Percentiles rank a stretch among this genome's conserved stretches.
Conservation (phyloP, 2,797 vertebrate genomes). For the Antennarius maculatus region DNA sequence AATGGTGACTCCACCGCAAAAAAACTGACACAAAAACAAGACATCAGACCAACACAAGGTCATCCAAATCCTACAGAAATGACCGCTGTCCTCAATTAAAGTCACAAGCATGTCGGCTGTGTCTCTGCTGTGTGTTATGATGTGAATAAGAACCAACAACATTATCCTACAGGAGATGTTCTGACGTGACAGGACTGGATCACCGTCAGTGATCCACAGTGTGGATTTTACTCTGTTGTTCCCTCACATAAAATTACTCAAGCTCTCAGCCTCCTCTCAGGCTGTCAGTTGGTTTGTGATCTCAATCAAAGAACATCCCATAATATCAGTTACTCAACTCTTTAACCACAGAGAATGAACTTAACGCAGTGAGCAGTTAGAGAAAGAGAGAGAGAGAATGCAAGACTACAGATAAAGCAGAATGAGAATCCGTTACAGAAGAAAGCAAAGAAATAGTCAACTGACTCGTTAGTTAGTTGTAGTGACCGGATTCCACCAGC, state of each 20-base stretch:
- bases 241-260: constrained; percentile 57
- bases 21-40: too few species aligned
- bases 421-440: too few species aligned
- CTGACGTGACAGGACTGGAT: too few species aligned
- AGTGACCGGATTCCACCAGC: constrained; percentile 38
- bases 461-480: not conserved
- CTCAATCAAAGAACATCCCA: constrained; percentile 39
- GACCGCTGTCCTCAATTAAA: too few species aligned
- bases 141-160: constrained; percentile 11
- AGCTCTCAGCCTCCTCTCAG: constrained; percentile 21
- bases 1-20: too few species aligned
- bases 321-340: constrained; percentile 64
- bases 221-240: constrained; percentile 3
- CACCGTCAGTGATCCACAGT: too few species aligned
- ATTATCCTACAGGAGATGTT: constrained; percentile 29
- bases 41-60: too few species aligned
- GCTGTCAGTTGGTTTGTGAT: constrained; percentile 29
- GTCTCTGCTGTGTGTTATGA: too few species aligned
- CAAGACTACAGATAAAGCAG: too few species aligned
- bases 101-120: too few species aligned
- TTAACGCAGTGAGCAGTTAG: constrained; percentile 31
- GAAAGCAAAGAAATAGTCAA: too few species aligned
- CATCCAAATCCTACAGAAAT: too few species aligned
- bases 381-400: not conserved
- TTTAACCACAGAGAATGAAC: constrained; percentile 67